Percentiles rank a stretch among this genome's conserved stretches.
These are phyloP conservation scores for Hyphantria cunea DNA, from an alignment of 1,140 invertebrate genomes.

Conservation along the genomic window DNA sequence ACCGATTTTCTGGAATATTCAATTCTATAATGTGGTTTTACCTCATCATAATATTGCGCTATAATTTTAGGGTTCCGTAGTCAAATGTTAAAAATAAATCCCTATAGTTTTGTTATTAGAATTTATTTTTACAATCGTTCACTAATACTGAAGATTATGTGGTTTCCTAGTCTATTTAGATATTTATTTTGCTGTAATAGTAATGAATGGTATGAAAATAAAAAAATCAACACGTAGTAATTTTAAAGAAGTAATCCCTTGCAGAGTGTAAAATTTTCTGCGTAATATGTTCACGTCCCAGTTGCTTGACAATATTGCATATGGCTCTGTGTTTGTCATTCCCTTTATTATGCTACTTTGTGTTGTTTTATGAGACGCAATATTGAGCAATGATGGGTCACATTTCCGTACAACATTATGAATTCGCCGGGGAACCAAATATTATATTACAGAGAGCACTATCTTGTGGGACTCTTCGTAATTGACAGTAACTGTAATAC, in stretches of 20 bases:
- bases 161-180: too few species aligned
- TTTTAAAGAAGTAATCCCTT: neutral
- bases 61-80: too few species aligned
- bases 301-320: constrained; percentile 25
- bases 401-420: constrained; percentile 18
- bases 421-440: constrained; percentile 8
- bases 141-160: too few species aligned
- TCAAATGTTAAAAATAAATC: too few species aligned
- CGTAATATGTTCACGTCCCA: constrained; percentile 8
- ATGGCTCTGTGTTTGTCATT: constrained; percentile 29
- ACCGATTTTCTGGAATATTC: too few species aligned
- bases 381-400: constrained; percentile 33
- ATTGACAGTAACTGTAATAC: constrained; percentile 19
- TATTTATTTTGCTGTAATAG: too few species aligned
- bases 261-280: neutral
- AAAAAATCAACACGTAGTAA: neutral
- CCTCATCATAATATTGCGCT: too few species aligned
- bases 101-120: too few species aligned
- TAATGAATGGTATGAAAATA: neutral
- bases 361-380: constrained; percentile 29
- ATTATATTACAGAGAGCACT: constrained; percentile 22
- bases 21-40: too few species aligned
- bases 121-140: too few species aligned
- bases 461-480: constrained; percentile 20
- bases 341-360: constrained; percentile 28